Evolutionary conservation across 2,888 invertebrate genomes (phyloP).

Genomic region (Callyntrura guangdongensis): DNA sequence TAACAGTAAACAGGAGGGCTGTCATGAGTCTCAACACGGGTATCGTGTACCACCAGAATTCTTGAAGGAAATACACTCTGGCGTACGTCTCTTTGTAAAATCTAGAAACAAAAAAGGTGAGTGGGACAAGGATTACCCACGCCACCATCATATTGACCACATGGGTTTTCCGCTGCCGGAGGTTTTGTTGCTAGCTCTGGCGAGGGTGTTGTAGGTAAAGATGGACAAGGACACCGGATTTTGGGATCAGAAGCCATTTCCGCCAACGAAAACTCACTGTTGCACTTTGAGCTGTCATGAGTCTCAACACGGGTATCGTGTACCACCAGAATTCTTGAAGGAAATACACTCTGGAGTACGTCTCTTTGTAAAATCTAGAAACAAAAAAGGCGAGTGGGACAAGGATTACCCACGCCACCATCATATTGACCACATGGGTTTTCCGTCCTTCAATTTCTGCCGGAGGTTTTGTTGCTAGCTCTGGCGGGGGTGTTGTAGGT

Average conservation of each 20-base stretch:
- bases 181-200: conserved; percentile 54
- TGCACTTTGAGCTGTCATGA: not conserved
- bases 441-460: too few species aligned
- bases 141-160: conserved; percentile 77
- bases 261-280: not conserved
- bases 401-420: conserved; percentile 74
- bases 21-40: conserved; percentile 32
- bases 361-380: conserved; percentile 75
- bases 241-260: conserved; percentile 7
- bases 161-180: too few species aligned
- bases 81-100: conserved; percentile 80
- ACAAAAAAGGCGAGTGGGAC: conserved; percentile 76
- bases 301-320: conserved; percentile 58
- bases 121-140: conserved; percentile 75
- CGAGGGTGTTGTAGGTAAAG: conserved; percentile 46
- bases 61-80: conserved; percentile 79
- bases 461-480: conserved; percentile 42
- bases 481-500: conserved; percentile 53
- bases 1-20: not conserved
- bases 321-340: conserved; percentile 79
- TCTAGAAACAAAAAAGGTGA: conserved; percentile 72
- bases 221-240: conserved; percentile 54
- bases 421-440: conserved; percentile 79
- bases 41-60: conserved; percentile 80
- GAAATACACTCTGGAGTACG: conserved; percentile 75